Base-by-base conservation (phyloP, 2,888 invertebrate genomes). In the Ptychoptera contaminata region DNA sequence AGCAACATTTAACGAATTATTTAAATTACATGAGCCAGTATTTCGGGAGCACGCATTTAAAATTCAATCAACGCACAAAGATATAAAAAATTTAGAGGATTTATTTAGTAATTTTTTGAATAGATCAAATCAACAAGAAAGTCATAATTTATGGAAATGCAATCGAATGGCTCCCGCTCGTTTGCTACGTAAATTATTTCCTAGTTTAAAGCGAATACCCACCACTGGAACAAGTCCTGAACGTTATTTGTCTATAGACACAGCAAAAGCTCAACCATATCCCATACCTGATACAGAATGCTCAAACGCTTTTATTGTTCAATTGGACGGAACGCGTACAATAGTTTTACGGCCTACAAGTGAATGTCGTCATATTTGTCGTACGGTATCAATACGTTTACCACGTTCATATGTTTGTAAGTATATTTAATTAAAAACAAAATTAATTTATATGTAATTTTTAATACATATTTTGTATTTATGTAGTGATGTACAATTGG, bases 251-350 rank as follows among this genome's bases (percentile, higher is more conserved):
- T 70, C 84, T 46, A 72, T 91, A 43, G 80, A 88, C 58, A 83
- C 83, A 53, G 69, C 75, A 32, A 71, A 74, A 56, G 74, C 82
- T 44, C 67, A 69, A 16, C 63, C 71, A 23, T 86, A 85, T 57
- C 60, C 66, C 48, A 63, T 88, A 61, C 87, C 88, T 9, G 77
- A 82, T 55, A 80, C 84, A 10, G 87, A 88, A 62, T 88, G 88
- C 58, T 79, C 80, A 53, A 83, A 79, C 62, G 77, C 86, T 43
- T 80, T 85, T 62, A 58, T 87, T 11, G 70, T 80, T 50, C 81
- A 81, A 58, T 75, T 79, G 9, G 74, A 73, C 57, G 90, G 90
- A 10, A 72, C 74, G 43, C 72, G 88, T 55, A 72, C 76, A 43
- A 72, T 90, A 49, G 70, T 79, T 45, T 62, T 91, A 46, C 68